Base-by-base conservation (phyloP, 2,888 invertebrate species). In the Torymus tubicola region DNA sequence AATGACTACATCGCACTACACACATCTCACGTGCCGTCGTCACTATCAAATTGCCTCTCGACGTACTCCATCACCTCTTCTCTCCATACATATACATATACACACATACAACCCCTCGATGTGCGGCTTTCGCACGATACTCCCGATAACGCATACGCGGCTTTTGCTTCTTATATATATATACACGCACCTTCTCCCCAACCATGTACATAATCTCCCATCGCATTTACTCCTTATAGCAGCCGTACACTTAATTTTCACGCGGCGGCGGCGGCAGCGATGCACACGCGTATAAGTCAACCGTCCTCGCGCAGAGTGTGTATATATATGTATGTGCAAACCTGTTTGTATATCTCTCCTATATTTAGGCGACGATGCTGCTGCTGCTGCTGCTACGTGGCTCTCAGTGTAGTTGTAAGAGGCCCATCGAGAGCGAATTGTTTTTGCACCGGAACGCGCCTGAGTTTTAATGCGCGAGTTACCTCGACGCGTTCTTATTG, bases 401-500 rank as follows among this genome's bases (percentile, higher is more conserved):
- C n/a, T n/a, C n/a, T n/a, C n/a, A n/a, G 18, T 11, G 53, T 10
- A 18, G 18, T 16, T 16, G 16, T 11, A 18, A 12, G 52, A 63
- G 21, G 68, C 67, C 76, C 76, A 81, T 77, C 53, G 80, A 68
- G 72, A 80, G 72, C 64, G 77, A 77, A 77, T 81, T 76, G 67
- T 80, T 81, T 80, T 80, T 80, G 70, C 78, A 11, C 31, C 53
- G 21, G 13, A 24, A 18, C 57, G 52, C 5, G n/a, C n/a, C n/a
- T n/a, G 53, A 65, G 71, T 58, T 73, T 78, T 78, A 78, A 73
- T 78, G 68, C 70, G 60, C 3, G 31, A n/a, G n/a, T n/a, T n/a
- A n/a, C 64, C 78, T 71, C 71, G 18, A 53, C 65, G 78, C 72
- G 65, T 75, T 80, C 80, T 80, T 80, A 68, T 76, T 80, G 71